A percentile compares a stretch with the other conserved stretches of the same genome.
Evolutionary conservation across 2,797 vertebrate species (phyloP).

Genomic region (Naso thynnoides): DNA sequence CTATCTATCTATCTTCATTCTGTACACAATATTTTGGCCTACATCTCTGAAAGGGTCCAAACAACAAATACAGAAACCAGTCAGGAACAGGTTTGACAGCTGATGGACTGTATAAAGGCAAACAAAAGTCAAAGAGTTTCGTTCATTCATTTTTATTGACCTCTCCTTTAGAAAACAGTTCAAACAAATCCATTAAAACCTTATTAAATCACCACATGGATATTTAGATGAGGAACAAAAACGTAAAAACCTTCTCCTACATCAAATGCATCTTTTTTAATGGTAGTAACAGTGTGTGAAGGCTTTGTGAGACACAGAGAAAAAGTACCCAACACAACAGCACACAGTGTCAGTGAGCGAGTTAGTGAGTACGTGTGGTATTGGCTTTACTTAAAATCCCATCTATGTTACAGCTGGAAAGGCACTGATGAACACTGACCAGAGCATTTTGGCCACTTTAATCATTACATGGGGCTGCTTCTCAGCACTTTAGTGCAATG

Average conservation of each 20-base stretch:
- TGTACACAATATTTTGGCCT: neutral
- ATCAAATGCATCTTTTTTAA: constrained; percentile 39
- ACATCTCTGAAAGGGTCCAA: neutral
- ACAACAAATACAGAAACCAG: neutral
- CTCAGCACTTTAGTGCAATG: constrained; percentile 58
- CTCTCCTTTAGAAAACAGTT: constrained; percentile 80
- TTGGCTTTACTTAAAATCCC: constrained; percentile 57
- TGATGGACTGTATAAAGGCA: constrained; percentile 3
- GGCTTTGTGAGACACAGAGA: constrained; percentile 46
- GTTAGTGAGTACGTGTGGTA: constrained; percentile 31
- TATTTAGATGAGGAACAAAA: constrained; percentile 50
- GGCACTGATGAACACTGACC: constrained; percentile 75
- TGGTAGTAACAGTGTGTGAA: constrained; percentile 61
- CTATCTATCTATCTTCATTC: neutral
- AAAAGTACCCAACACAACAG: constrained; percentile 56
- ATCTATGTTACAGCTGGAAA: constrained; percentile 62
- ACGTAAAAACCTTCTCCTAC: constrained; percentile 31
- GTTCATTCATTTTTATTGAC: constrained; percentile 81
- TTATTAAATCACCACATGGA: constrained; percentile 71
- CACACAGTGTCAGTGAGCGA: constrained; percentile 51
- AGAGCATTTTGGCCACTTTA: constrained; percentile 56
- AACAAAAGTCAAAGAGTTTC: constrained; percentile 31
- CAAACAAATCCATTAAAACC: constrained; percentile 81
- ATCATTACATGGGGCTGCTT: constrained; percentile 31
- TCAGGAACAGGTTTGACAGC: constrained; percentile 43